Evolutionary conservation across 1,140 invertebrate species (phyloP).

Genomic region (Drosophila repleta): DNA sequence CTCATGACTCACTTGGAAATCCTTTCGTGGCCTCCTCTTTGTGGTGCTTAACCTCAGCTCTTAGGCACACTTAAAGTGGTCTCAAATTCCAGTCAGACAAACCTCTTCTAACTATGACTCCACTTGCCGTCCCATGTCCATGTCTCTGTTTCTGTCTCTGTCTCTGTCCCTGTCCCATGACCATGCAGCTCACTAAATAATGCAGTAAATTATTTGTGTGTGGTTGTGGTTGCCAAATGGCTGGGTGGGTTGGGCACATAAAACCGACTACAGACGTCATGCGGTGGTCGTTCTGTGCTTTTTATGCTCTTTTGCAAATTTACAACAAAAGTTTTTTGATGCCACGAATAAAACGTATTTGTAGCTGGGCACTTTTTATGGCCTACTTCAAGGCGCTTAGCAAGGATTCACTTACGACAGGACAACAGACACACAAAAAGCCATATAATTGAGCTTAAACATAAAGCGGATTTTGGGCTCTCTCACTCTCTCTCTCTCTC

Average conservation of each 20-base stretch:
- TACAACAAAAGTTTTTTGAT: slow-evolving; percentile 45
- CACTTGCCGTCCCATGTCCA: slow-evolving; percentile 10
- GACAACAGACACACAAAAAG: slow-evolving; percentile 37
- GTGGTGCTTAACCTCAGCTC: slow-evolving; percentile 68
- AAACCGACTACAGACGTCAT: slow-evolving; percentile 33
- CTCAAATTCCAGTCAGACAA: slow-evolving; percentile 58
- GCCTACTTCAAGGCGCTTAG: slow-evolving; percentile 63
- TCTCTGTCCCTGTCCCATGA: slow-evolving; percentile 3
- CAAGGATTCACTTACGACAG: slow-evolving; percentile 25
- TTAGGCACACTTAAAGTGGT: slow-evolving; percentile 60
- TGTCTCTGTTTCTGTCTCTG: neutral
- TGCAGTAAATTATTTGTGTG: slow-evolving; percentile 65
- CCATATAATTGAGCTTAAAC: slow-evolving; percentile 78
- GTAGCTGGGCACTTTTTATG: slow-evolving; percentile 53
- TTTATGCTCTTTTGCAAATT: slow-evolving; percentile 67
- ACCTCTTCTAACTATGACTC: slow-evolving; percentile 22
- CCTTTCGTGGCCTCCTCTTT: slow-evolving; percentile 2
- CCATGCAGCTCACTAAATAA: slow-evolving; percentile 53
- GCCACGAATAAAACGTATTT: slow-evolving; percentile 32
- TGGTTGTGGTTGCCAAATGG: slow-evolving; percentile 19
- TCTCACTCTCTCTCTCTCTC: neutral
- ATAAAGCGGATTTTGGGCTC: slow-evolving; percentile 66
- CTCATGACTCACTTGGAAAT: slow-evolving; percentile 2
- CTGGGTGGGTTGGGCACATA: slow-evolving; percentile 8
- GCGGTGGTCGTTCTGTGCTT: slow-evolving; percentile 36